Evolutionary conservation across 2,888 invertebrate genomes (phyloP).

Genomic region (Aleiodes leptofemur): DNA sequence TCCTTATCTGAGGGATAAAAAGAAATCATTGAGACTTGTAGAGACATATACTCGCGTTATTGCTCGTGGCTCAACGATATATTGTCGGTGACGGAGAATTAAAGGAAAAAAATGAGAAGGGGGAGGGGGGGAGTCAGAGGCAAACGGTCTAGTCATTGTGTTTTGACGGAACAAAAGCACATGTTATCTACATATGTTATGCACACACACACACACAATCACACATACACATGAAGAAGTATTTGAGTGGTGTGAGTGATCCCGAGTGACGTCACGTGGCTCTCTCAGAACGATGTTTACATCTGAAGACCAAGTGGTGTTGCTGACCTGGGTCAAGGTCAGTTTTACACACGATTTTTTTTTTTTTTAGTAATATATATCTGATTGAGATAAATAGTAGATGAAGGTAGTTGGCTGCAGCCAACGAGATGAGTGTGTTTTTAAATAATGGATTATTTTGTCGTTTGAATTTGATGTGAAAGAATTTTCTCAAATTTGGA

Average conservation of each 20-base stretch:
- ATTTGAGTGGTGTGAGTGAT: constrained; percentile 39
- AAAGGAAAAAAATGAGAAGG: constrained; percentile 28
- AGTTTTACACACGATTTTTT: constrained; percentile 29
- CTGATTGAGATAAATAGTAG: constrained; percentile 13
- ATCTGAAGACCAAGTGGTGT: constrained; percentile 32
- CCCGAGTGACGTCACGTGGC: constrained; percentile 39
- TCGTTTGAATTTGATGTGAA: no score
- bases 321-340: constrained; percentile 46
- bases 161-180: constrained; percentile 11
- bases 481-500: no score
- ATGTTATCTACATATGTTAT: constrained; percentile 33
- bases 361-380: constrained; percentile 41
- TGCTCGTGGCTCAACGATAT: background rate
- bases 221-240: constrained; percentile 12
- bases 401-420: background rate
- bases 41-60: background rate
- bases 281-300: constrained; percentile 39
- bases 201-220: constrained; percentile 1
- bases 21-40: constrained; percentile 43
- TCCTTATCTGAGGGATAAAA: constrained; percentile 47
- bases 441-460: background rate
- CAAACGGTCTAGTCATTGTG: constrained; percentile 34
- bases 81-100: constrained; percentile 2
- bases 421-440: background rate
- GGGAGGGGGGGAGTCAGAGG: constrained; percentile 1